Conservation (phyloP, 2,797 vertebrate species). For the Salmo trutta region DNA sequence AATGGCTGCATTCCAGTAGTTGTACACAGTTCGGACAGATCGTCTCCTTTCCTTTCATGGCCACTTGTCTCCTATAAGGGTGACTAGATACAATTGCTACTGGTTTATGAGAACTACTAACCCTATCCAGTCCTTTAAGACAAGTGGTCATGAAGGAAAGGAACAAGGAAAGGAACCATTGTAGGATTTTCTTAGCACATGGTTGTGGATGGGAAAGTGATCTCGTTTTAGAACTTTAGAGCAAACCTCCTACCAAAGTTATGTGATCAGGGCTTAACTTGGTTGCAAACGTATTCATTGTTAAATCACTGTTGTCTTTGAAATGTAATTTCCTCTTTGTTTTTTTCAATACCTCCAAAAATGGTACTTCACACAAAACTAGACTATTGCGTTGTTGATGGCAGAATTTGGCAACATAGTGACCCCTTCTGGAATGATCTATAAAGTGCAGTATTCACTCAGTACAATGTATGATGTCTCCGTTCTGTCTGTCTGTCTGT, state of each 20-base stretch:
- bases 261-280: not conserved
- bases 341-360: constrained; percentile 38
- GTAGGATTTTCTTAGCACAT: not conserved
- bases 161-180: not conserved
- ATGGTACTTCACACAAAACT: constrained; percentile 32
- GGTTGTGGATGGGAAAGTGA: not conserved
- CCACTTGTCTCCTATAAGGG: not conserved
- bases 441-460: not conserved
- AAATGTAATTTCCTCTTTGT: constrained; percentile 44
- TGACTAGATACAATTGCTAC: not conserved
- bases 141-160: not conserved
- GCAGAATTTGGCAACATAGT: constrained; percentile 2
- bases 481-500: not conserved
- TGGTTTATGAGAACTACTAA: not conserved
- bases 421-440: constrained; percentile 40
- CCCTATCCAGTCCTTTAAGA: not conserved
- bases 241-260: not conserved
- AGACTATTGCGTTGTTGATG: constrained; percentile 6
- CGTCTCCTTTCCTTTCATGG: not conserved
- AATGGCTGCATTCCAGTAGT: not conserved
- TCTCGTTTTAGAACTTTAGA: not conserved
- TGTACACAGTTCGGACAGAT: not conserved
- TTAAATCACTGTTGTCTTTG: not conserved
- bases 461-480: not conserved
- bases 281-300: not conserved